Base-by-base conservation (phyloP, 2,797 vertebrate species). In the Octomys mimax region DNA sequence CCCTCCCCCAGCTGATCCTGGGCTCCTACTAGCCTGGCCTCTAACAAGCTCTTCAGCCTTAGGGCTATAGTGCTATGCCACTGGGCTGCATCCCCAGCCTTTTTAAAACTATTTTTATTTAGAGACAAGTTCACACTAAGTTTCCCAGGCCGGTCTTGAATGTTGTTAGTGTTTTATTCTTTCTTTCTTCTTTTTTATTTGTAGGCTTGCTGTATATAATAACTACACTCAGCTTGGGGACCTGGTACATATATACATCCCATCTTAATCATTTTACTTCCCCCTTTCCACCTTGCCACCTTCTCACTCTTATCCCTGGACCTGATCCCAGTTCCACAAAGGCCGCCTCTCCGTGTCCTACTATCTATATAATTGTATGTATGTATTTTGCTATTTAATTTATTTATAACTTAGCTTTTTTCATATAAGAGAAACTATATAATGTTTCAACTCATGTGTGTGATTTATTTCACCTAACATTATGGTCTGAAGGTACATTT, bases 1-100 rank as follows among this genome's bases (percentile, higher is more conserved):
- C 99, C 99, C 96, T 99, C 99, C 42, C 99, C 99, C 92, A 99
- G 96, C 24, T 98, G 98, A 98, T 99, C 99, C 99, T 99, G 99
- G 86, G 98, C 99, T 85, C 99, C 99, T 3, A 99, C 98, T 91
- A 99, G 98, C 54, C 98, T 97, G 0, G 99, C 99, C 28, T 99
- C 98, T 98, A 99, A 99, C n/a, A 99, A 98, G 98, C 87, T 99
- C 99, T 88, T 99, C 99, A 2, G 99, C 99, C 26, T 96, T 92
- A 0, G 97, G 75, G 49, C 98, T 99, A 92, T 99, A 99, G 70
- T 19, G 46, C 14, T 33, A 16, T 78, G 46, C 28, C 46, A 78
- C 28, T 9, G 46, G 49, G 75, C 28, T 78, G 19, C 8, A 19
- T 19, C 24, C 24, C 16, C 14, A 3, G 28, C 12, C 22, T 28